Conservation (phyloP, 2,888 invertebrate species). For the Scaptomyza caliginosa region DNA sequence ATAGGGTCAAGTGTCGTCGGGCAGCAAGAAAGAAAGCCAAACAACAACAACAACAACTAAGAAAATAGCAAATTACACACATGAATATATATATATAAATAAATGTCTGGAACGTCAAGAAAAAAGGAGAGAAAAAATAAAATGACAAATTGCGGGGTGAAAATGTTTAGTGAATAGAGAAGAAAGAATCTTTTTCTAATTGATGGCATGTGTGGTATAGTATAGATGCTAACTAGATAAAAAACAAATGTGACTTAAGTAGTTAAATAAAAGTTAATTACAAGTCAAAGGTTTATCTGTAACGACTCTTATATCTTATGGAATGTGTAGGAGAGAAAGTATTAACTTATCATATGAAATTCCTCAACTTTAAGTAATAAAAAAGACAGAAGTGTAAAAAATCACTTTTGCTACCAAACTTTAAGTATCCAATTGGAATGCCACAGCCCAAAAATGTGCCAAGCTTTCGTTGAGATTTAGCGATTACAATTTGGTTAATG, state of each 20-base stretch:
- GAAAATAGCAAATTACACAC: slow-evolving; percentile 66
- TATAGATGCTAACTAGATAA: slow-evolving; percentile 15
- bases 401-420: slow-evolving; percentile 25
- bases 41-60: slow-evolving; percentile 8
- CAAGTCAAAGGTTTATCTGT: too few species aligned
- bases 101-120: slow-evolving; percentile 47
- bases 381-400: slow-evolving; percentile 12
- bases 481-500: slow-evolving; percentile 50
- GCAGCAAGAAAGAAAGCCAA: slow-evolving; percentile 21
- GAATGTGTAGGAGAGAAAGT: slow-evolving; percentile 29
- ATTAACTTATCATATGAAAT: slow-evolving; percentile 16
- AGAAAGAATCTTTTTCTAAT: slow-evolving; percentile 32
- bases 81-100: slow-evolving; percentile 59
- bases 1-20: slow-evolving; percentile 75
- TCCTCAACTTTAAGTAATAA: slow-evolving; percentile 22
- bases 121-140: neutral
- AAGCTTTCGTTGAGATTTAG: slow-evolving; percentile 50
- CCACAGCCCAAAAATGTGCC: slow-evolving; percentile 2
- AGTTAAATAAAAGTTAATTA: neutral
- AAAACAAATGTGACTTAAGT: neutral
- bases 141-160: slow-evolving; percentile 54
- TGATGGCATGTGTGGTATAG: slow-evolving; percentile 35
- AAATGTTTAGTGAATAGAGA: slow-evolving; percentile 30
- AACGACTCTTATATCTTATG: neutral
- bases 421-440: slow-evolving; percentile 1